phyloP scores from a whole-genome alignment of 2,113 vertebrate species.

The Ciconia maguari region DNA sequence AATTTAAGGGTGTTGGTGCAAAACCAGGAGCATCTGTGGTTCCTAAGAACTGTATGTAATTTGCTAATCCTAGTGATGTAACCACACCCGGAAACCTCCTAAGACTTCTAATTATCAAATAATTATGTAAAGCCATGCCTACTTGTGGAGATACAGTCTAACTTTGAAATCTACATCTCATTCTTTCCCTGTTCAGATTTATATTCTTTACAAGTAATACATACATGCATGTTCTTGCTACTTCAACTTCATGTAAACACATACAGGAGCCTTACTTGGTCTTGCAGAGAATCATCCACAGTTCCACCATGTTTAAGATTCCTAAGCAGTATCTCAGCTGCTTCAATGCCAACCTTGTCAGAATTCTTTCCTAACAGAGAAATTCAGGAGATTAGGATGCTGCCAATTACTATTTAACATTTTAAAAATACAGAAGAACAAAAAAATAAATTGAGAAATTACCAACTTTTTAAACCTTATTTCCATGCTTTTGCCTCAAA shows the following conservation, averaged over 20 bases:
- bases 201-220: neutral
- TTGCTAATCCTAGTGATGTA: neutral
- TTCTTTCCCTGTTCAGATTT: neutral
- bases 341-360: slow-evolving; percentile 92
- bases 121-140: neutral
- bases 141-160: neutral
- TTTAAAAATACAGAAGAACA: neutral
- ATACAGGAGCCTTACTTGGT: slow-evolving; percentile 81
- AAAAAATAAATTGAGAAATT: neutral
- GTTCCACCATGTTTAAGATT: slow-evolving; percentile 93
- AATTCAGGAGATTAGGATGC: neutral
- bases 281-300: slow-evolving; percentile 95
- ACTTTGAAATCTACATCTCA: neutral
- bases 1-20: neutral
- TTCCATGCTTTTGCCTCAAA: neutral
- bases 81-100: neutral
- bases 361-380: slow-evolving; percentile 82
- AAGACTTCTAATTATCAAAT: neutral
- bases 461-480: neutral
- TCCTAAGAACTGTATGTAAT: neutral
- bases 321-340: slow-evolving; percentile 90
- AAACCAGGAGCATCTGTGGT: neutral
- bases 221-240: neutral
- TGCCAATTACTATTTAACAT: neutral
- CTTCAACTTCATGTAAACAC: neutral